phyloP scores from a whole-genome alignment of 2,888 invertebrate species.

The Folsomia manolachei region DNA sequence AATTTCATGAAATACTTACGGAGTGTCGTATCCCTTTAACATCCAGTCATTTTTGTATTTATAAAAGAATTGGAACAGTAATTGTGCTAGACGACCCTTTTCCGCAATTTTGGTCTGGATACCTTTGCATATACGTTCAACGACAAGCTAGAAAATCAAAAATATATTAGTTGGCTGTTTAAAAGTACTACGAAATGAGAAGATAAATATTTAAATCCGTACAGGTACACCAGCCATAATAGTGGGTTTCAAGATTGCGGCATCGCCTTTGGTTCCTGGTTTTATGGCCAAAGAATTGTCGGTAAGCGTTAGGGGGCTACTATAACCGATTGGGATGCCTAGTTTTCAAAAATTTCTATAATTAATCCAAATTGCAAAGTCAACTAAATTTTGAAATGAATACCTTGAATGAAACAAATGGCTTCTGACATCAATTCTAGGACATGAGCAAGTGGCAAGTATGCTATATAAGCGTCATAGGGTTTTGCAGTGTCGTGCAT shows the following conservation, averaged over 20 bases:
- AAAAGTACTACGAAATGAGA: neutral
- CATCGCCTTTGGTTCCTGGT: slow-evolving; percentile 91
- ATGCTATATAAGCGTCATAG: slow-evolving; percentile 83
- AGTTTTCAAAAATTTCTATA: neutral
- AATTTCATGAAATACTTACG: too few relatives aligned
- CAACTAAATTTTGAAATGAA: slow-evolving; percentile 17
- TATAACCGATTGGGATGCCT: slow-evolving; percentile 67
- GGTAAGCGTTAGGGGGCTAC: slow-evolving; percentile 88
- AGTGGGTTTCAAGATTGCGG: slow-evolving; percentile 77
- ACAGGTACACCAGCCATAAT: slow-evolving; percentile 96
- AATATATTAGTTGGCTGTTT: neutral
- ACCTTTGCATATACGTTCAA: slow-evolving; percentile 95
- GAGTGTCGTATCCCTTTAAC: slow-evolving; percentile 77
- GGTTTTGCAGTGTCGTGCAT: slow-evolving; percentile 31
- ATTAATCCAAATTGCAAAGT: neutral
- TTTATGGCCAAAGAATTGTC: slow-evolving; percentile 93
- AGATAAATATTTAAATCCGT: slow-evolving; percentile 52
- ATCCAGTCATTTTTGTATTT: slow-evolving; percentile 86
- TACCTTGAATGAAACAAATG: slow-evolving; percentile 48
- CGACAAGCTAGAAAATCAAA: slow-evolving; percentile 68
- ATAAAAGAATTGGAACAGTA: slow-evolving; percentile 90
- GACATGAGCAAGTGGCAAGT: slow-evolving; percentile 94
- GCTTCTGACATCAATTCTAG: slow-evolving; percentile 72
- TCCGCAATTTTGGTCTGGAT: slow-evolving; percentile 90
- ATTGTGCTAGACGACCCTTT: slow-evolving; percentile 72